Evolutionary conservation across 2,888 invertebrate genomes (phyloP).

Genomic region (Tribolium freemani): DNA sequence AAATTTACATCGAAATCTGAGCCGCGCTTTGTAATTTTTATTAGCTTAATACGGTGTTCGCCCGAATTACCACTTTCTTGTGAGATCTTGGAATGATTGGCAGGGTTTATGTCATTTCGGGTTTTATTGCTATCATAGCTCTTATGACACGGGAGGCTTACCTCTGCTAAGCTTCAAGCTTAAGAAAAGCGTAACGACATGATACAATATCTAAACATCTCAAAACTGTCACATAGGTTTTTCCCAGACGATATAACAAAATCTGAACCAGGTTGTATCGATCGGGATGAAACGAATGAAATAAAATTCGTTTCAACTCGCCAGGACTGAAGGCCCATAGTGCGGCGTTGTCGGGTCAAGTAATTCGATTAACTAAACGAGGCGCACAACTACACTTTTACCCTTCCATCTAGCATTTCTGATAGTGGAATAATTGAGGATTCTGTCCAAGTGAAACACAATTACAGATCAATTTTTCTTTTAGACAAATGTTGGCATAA

Average conservation of each 20-base stretch:
- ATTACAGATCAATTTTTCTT: not conserved
- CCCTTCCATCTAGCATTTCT: conserved; percentile 23
- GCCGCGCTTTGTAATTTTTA: not conserved
- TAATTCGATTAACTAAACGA: conserved; percentile 37
- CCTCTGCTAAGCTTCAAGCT: conserved; percentile 29
- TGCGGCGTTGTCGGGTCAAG: conserved; percentile 24
- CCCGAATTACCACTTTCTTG: not conserved
- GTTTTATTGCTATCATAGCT: conserved; percentile 31
- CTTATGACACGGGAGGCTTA: conserved; percentile 19
- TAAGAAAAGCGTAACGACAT: conserved; percentile 18
- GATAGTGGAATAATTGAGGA: conserved; percentile 13
- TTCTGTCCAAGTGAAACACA: not conserved
- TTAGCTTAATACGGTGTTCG: not conserved
- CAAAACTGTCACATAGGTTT: conserved; percentile 8
- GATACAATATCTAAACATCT: conserved; percentile 16
- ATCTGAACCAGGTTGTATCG: conserved; percentile 5
- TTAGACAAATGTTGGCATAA: not conserved
- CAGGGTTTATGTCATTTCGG: conserved; percentile 30
- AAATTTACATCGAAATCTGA: not conserved
- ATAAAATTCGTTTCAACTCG: conserved; percentile 12
- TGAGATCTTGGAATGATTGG: conserved; percentile 14
- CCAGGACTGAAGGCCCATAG: conserved; percentile 11
- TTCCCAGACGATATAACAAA: not conserved
- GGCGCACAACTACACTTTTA: conserved; percentile 32
- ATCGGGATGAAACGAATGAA: not conserved